phyloP scores from a whole-genome alignment of 1,140 invertebrate genomes.

The Drosophila eugracilis region DNA sequence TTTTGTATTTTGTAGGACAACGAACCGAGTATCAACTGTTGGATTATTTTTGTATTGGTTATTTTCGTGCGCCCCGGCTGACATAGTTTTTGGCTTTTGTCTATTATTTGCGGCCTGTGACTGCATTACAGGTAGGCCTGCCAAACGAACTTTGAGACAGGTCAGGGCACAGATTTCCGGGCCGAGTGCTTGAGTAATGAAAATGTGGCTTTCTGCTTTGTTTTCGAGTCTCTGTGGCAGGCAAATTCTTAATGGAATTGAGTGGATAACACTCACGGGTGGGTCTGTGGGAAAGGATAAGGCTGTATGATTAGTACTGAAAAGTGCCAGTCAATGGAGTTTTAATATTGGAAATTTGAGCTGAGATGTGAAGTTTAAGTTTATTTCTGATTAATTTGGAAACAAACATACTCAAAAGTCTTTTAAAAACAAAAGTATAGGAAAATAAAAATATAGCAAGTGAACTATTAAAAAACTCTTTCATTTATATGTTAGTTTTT shows the following conservation, averaged over 20 bases:
- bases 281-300: too few relatives aligned
- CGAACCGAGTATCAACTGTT: constrained; percentile 66
- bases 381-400: too few relatives aligned
- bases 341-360: too few relatives aligned
- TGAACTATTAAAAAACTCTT: too few relatives aligned
- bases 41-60: constrained; percentile 65
- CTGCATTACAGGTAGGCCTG: constrained; percentile 36
- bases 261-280: background rate
- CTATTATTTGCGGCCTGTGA: constrained; percentile 32
- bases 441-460: too few relatives aligned
- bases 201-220: constrained; percentile 16
- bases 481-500: too few relatives aligned
- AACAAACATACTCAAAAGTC: too few relatives aligned
- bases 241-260: constrained; percentile 12
- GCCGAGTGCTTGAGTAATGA: constrained; percentile 42
- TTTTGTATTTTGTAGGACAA: constrained; percentile 59
- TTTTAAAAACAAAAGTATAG: too few relatives aligned
- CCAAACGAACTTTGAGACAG: constrained; percentile 23
- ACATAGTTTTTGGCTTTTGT: constrained; percentile 61
- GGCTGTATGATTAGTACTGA: background rate
- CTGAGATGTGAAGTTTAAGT: too few relatives aligned
- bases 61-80: constrained; percentile 48
- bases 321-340: background rate
- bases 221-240: background rate
- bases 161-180: constrained; percentile 24